Base-by-base conservation (phyloP, 2,888 invertebrate genomes). In the Nomada fucata region DNA sequence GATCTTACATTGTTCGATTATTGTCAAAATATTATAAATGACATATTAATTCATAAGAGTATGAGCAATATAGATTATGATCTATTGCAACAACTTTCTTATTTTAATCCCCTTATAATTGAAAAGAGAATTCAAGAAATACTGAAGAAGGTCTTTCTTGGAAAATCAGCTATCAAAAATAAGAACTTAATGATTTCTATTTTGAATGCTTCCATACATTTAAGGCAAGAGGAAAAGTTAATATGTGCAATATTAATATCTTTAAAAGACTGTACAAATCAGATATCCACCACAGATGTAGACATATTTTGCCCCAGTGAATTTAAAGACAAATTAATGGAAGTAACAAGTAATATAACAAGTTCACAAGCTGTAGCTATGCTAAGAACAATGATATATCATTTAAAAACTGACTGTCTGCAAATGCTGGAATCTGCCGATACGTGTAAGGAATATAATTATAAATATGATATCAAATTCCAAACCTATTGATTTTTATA, bases 191-290 rank as follows among this genome's bases (percentile, higher is more conserved):
- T 92, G 75, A 86, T 82, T 18, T 79, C 86, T 44, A 83, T 92
- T 82, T 80, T 92, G 64, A 81, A 91, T 52, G 86, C 91, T 10
- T 90, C 89, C 61, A 76, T 90, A 20, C 89, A 88, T 44, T 85
- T 93, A 65, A 87, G 91, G 76, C 87, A 90, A 67, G 91, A 92
- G 36, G 90, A 92, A 47, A 93, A 93, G 86, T 88, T 93, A 73
- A 76, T 91, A 61, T 86, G 90, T 0, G 89, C 91, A 86, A 86
- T 92, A 50, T 70, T 93, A 61, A 88, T 89, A 70, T 86, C 89
- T 4, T 69, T 92, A 2, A 89, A 90, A 61, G 72, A 87, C 55
- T 75, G 70, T 13, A 44, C 50, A 23, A 57, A 59, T 20, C 7
- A 61, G 11, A 42, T 10, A 15, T 18, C 23, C 11, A 52, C 69